phyloP scores from a whole-genome alignment of 2,113 vertebrate species.

The Panthera tigris region DNA sequence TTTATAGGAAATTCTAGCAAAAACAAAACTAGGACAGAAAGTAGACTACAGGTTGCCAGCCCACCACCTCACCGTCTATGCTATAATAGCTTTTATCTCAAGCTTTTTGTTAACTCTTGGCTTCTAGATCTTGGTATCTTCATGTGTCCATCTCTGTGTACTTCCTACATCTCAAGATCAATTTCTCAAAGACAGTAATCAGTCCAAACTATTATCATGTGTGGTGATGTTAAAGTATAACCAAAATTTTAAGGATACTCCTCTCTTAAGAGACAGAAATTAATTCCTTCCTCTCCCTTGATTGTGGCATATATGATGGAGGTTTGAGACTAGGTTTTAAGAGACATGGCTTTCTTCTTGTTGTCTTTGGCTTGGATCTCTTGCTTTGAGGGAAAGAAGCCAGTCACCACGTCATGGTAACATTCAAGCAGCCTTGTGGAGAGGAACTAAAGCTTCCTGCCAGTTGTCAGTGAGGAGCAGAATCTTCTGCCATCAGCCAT shows the following conservation, averaged over 20 bases:
- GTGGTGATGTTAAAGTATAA: not conserved
- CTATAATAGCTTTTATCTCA: not conserved
- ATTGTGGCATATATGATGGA: not conserved
- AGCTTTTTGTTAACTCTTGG: not conserved
- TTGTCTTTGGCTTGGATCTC: not conserved
- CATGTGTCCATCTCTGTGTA: not conserved
- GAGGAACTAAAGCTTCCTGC: not conserved
- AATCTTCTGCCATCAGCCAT: not conserved
- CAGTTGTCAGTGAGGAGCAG: not conserved
- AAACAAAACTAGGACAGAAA: not conserved
- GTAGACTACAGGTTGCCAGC: not conserved
- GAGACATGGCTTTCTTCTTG: not conserved
- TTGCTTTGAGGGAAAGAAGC: not conserved
- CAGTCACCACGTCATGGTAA: not conserved
- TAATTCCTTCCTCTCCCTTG: not conserved
- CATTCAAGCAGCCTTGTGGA: no score
- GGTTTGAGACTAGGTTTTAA: not conserved
- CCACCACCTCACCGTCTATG: not conserved
- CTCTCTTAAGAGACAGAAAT: not conserved
- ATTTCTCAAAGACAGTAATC: not conserved
- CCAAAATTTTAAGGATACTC: not conserved
- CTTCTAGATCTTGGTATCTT: not conserved
- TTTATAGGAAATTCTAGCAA: conserved; percentile 34
- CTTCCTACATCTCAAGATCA: not conserved
- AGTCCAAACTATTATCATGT: not conserved